Percentiles rank a stretch among this genome's conserved stretches.
Conservation (phyloP, 64 coral and sea anemone genomes). For the Hydrozoanthus tunicans region DNA sequence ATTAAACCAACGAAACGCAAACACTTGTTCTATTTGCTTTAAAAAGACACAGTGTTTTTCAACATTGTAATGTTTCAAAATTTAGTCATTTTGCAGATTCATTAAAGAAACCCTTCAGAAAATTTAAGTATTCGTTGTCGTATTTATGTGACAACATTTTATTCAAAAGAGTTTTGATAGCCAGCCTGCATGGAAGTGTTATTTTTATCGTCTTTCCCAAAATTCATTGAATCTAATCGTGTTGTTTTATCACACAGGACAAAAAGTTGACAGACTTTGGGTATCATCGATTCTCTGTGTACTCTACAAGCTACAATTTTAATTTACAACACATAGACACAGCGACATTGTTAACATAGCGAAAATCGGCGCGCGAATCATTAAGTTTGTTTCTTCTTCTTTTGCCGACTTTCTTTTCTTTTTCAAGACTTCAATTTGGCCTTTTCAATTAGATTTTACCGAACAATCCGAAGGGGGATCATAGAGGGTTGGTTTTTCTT, state of each 20-base stretch:
- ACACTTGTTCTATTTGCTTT: conserved; percentile 41
- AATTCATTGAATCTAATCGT: not conserved
- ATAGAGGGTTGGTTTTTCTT: conserved; percentile 55
- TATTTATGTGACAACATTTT: too few species aligned
- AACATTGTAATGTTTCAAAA: conserved; percentile 29
- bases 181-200: too few species aligned
- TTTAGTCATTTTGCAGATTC: conserved; percentile 23
- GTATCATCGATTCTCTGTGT: not conserved
- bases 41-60: conserved; percentile 36
- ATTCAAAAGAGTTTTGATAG: too few species aligned
- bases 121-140: not conserved
- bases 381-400: conserved; percentile 31
- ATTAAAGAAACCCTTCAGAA: not conserved
- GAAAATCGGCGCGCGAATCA: conserved; percentile 31
- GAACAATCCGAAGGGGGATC: conserved; percentile 56
- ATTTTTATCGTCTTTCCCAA: too few species aligned
- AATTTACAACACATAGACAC: conserved; percentile 29
- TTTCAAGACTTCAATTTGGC: conserved; percentile 22
- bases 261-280: not conserved
- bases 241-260: not conserved
- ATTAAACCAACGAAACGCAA: conserved; percentile 29
- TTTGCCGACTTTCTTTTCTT: conserved; percentile 42
- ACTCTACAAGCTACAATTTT: conserved; percentile 28
- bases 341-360: conserved; percentile 25
- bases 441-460: conserved; percentile 67